A percentile compares a stretch with the other conserved stretches of the same genome.
Evolutionary conservation across 2,888 invertebrate species (phyloP).

Genomic region (Melanotus villosus): DNA sequence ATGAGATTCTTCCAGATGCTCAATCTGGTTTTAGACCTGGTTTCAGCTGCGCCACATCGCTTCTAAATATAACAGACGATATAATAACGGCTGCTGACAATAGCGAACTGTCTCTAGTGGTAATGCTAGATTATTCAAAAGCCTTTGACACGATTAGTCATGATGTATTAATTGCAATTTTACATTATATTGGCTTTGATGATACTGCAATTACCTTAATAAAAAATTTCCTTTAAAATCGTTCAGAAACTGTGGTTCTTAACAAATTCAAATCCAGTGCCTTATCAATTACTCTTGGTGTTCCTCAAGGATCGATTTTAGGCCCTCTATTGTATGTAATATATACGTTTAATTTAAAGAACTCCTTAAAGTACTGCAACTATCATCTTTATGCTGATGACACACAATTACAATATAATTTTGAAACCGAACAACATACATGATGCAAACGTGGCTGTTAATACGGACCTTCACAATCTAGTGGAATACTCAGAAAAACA

Average conservation of each 20-base stretch:
- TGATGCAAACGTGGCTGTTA: background rate
- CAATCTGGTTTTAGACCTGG: no score
- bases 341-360: background rate
- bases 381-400: slow-evolving; percentile 1
- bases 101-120: no score
- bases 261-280: background rate
- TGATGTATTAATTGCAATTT: background rate
- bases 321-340: slow-evolving; percentile 1
- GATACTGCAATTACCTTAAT: background rate
- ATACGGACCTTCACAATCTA: background rate
- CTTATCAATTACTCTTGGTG: background rate
- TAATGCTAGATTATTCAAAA: background rate
- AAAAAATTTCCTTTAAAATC: background rate
- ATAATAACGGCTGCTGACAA: no score
- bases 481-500: background rate
- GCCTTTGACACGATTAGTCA: background rate
- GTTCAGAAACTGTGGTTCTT: background rate
- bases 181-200: background rate
- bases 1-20: no score
- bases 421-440: background rate
- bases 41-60: no score
- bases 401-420: background rate
- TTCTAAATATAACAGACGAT: no score
- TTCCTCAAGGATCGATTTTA: slow-evolving; percentile 10
- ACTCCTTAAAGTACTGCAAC: background rate